Evolutionary conservation across 2,797 vertebrate species (phyloP), one percentile per base, ranked within the genome.

Genomic region (Cygnus olor): DNA sequence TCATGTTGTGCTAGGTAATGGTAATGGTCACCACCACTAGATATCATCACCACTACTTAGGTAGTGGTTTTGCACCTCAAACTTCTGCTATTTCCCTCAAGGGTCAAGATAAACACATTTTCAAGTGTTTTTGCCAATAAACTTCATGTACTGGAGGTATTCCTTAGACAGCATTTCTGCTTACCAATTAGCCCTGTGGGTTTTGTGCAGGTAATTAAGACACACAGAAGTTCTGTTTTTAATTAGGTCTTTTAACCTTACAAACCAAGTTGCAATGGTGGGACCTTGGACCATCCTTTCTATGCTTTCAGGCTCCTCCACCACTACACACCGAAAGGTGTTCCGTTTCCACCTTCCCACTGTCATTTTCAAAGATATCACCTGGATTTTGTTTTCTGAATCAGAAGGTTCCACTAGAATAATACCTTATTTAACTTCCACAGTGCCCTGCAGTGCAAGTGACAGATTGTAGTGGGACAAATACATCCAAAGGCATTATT

Each of bases 31-130:
- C 47, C 22, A 49, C 22, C 47, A 49, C 12, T 49, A 82, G 88
- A 90, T 83, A 44, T 74, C 69, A 65, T 82, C 80, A 65, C 82
- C 77, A 70, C n/a, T 80, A 36, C 45, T 89, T 68, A 91, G 49
- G 61, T 14, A 63, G 47, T 44, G 56, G 58, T 80, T 89, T 66
- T 34, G 66, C 61, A 72, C 47, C 47, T 49, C 47, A 76, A 88
- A 34, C 28, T 74, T 54, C 72, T 38, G 14, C 4, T 45, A 34
- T 88, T 92, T 74, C 57, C 69, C 61, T 38, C 4, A 5, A 80
- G 65, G 36, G 64, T 74, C 34, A 78, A 79, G 79, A 78, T 61
- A 80, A 93, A 74, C 61, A 61, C 20, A 45, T 83, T 89, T 89
- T 56, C 8, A 60, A 85, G 56, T 54, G 38, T 73, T 51, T 74